Evolutionary conservation across 2,797 vertebrate species (phyloP), one percentile per base, ranked within the genome.

Genomic region (Enteromius thamalakanensis): DNA sequence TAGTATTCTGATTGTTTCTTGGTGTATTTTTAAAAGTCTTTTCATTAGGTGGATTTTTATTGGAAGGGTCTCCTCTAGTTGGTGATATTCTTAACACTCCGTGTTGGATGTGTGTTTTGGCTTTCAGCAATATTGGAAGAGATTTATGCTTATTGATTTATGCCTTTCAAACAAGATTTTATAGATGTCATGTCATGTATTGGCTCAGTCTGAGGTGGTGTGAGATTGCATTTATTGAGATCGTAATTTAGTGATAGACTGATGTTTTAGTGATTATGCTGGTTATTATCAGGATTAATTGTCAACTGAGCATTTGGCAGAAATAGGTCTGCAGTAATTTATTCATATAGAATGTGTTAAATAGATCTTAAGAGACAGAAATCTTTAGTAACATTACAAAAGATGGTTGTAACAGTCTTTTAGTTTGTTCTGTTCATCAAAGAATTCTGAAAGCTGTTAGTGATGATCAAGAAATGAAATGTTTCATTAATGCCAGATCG

Each of bases 101-200:
- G 8, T 67, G 40, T 17, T 47, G 40, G 21, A 42, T 47, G 45
- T 83, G n/a, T 58, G 64, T 62, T 45, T 70, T 40, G 37, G 17
- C 49, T 69, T 55, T 58, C 49, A 58, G 19, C 19, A 29, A 19
- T 60, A 58, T 68, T 68, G 12, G 14, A 23, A 58, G 60, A 53
- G 72, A 68, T 76, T 58, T 40, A 67, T 76, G 62, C 34, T 40
- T 55, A 40, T 76, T 76, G 60, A 82, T 78, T 65, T 65, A 65
- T 78, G 58, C 40, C 40, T 19, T 9, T 79, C 19, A 79, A 67
- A 79, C 42, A 7, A n/a, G 45, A 67, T 79, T n/a, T 62, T 60
- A 19, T 51, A 40, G 42, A 23, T 4, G 3, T 76, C 11, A 23
- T 76, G 51, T 64, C 29, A 60, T 69, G n/a, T 32, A n/a, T 45